Base-by-base conservation (phyloP, 35 echinoderm and acorn worm genomes). In the Nesometra sesokonis region DNA sequence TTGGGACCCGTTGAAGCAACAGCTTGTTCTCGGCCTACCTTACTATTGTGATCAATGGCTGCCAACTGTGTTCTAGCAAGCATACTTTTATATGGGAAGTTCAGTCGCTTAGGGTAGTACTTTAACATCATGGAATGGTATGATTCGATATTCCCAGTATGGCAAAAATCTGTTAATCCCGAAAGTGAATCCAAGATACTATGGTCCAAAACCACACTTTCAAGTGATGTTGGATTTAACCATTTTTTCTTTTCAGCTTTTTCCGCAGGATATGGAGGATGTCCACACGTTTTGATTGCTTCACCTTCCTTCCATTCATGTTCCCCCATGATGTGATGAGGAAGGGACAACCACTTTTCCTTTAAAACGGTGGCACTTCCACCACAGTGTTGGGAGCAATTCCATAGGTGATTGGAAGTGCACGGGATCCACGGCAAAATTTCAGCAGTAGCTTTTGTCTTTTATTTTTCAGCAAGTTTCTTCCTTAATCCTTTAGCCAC, bases 371-470 rank as follows among this genome's bases (percentile, higher is more conserved):
- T 33, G 29, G 77, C 29, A 79, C 32, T 79, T 33, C 32, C 77
- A 8, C 23, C 32, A 23, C 77, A 79, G 23, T 79, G 29, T 11
- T 33, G 29, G 5, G 77, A 67, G 7, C 67, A 89, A 33, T 81
- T 84, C 88, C 88, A 89, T 13, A 90, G 23, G 32, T 90, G 89
- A 76, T 86, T 90, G 32, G 30, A 78, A 32, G 86, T 79, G 21
- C 67, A 85, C 27, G n/a, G 82, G 0, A 85, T 90, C 89, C 89
- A 90, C 5, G 21, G 34, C 0, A 23, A 39, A 19, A 86, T 35
- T 17, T 85, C 77, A 33, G 77, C 89, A 80, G 77, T 79, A 8
- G 17, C 35, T 77, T 90, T 90, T 13, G 27, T 90, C 30, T 82
- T 89, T 11, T 79, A 35, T 30, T 89, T 89, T 43, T 78, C 80